Conservation (phyloP, 2,888 invertebrate species). For the Drosophila austrosaltans region DNA sequence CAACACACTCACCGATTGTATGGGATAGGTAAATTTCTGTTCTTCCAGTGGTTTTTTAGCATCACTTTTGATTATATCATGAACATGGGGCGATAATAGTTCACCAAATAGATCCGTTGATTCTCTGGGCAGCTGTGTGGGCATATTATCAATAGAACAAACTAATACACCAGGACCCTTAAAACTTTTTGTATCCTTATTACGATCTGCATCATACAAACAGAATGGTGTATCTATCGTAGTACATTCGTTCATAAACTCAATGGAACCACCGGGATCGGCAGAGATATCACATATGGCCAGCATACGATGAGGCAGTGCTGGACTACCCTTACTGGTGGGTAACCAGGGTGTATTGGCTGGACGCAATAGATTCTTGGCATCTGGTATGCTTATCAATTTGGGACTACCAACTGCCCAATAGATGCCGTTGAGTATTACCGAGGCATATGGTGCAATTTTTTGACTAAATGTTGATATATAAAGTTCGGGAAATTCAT, state of each 20-base stretch:
- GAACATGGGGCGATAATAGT: constrained; percentile 93
- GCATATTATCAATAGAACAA: constrained; percentile 99
- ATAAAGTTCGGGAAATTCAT: constrained; percentile 95
- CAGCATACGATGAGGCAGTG: constrained; percentile 94
- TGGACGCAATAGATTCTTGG: constrained; percentile 95
- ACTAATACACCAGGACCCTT: constrained; percentile 98
- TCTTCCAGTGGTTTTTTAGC: constrained; percentile 91
- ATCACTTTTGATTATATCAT: constrained; percentile 94
- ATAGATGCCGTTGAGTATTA: constrained; percentile 98
- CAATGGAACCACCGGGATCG: constrained; percentile 99
- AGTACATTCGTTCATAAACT: constrained; percentile 99
- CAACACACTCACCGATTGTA: constrained; percentile 79
- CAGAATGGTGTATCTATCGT: constrained; percentile 99
- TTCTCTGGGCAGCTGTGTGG: constrained; percentile 98
- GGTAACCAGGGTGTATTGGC: constrained; percentile 97
- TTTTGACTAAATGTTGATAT: constrained; percentile 97
- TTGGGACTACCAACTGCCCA: constrained; percentile 99
- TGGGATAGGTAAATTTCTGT: constrained; percentile 86
- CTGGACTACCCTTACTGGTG: constrained; percentile 93
- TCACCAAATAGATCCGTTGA: constrained; percentile 99
- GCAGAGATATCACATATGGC: constrained; percentile 99
- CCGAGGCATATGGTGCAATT: constrained; percentile 98
- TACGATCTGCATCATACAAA: constrained; percentile 99
- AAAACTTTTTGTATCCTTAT: constrained; percentile 98
- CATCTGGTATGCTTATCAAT: constrained; percentile 98